Base-by-base conservation (phyloP, 2,797 vertebrate species). In the Leptoclinus maculatus region DNA sequence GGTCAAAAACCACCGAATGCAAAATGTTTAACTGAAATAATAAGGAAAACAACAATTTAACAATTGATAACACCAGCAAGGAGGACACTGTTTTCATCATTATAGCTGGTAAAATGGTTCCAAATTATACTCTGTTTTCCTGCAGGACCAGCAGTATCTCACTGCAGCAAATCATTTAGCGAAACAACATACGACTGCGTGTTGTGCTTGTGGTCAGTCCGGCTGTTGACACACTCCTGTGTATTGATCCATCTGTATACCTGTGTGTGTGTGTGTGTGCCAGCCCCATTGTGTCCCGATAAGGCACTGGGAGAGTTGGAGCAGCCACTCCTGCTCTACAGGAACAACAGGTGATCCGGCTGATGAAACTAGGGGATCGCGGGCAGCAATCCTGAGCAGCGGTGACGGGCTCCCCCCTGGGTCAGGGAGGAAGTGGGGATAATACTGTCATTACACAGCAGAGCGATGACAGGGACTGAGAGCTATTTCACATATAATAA, bases 401-500 rank as follows among this genome's bases (percentile, higher is more conserved):
- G 17, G 45, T 41, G 76, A 78, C 1, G 0, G 60, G 57, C 68
- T 62, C 60, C 66, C 43, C 75, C 65, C 60, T 58, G 71, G 77
- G 67, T 82, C 79, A 32, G 64, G 45, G 70, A 78, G 80, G 82
- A 84, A 65, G 72, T 60, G 47, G 32, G 66, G 66, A 69, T 79
- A 60, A 74, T 66, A 65, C 79, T 49, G 65, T 81, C 79, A 81
- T 86, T 79, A 84, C 21, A n/a, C 76, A 66, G 71, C 71, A 53
- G 68, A 65, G 78, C 27, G 4, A 70, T 36, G 76, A 53, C 38
- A 41, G 45, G 4, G 58, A 49, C 36, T 65, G 23, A 11, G 47
- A 66, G 53, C 41, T 53, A 7, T 77, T 70, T 72, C 43, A 58
- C 59, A 43, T 57, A 2, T 56, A 67, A 82, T 43, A 29, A 64